Conservation (phyloP, 2,888 invertebrate species). For the Acholoe squamosa region DNA sequence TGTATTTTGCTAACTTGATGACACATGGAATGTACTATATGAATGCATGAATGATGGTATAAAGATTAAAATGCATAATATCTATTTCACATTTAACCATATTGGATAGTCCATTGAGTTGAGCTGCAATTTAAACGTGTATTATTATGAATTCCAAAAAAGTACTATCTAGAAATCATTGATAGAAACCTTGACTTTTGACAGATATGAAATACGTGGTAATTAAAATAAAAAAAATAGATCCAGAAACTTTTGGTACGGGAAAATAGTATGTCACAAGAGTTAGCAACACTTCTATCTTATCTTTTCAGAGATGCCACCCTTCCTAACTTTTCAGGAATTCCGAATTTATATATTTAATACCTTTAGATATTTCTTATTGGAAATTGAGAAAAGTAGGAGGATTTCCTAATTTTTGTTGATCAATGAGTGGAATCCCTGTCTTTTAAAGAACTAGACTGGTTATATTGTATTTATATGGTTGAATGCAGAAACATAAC, state of each 20-base stretch:
- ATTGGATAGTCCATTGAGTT: too few relatives aligned
- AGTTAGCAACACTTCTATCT: background rate
- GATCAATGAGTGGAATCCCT: background rate
- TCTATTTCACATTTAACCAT: background rate
- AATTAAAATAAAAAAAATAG: too few relatives aligned
- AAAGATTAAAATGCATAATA: background rate
- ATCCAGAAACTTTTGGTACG: too few relatives aligned
- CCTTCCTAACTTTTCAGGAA: too few relatives aligned
- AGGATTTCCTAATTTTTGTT: too few relatives aligned
- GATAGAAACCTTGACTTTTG: background rate
- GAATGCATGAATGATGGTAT: background rate
- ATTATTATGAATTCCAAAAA: too few relatives aligned
- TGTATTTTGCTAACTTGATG: conserved; percentile 30
- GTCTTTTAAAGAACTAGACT: background rate
- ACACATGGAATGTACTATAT: background rate
- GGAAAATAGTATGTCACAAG: background rate
- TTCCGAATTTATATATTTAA: too few relatives aligned
- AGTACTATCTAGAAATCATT: too few relatives aligned
- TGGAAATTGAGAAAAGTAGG: too few relatives aligned
- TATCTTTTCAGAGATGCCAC: too few relatives aligned
- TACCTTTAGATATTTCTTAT: background rate
- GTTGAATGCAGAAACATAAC: conserved; percentile 16
- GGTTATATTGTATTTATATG: conserved; percentile 35
- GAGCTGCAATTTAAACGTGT: too few relatives aligned
- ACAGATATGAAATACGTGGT: background rate